These are phyloP conservation scores for Danio choprae DNA, from an alignment of 2,797 vertebrate species.

Conservation along the genomic window DNA sequence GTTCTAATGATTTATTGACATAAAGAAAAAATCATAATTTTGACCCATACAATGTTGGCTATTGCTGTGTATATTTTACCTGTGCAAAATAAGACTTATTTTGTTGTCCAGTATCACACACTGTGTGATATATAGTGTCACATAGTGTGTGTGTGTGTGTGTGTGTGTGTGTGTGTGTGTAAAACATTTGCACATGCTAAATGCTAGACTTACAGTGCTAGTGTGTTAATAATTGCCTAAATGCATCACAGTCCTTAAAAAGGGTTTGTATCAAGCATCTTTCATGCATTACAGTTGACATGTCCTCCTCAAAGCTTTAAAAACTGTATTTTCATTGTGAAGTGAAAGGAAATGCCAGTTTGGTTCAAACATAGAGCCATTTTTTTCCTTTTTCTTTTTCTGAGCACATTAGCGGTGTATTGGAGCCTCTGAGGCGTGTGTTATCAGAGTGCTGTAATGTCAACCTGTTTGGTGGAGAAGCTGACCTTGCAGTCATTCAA, in stretches of 20 bases:
- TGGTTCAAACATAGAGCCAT: conserved; percentile 26
- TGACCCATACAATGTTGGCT: too few species aligned
- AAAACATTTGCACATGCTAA: too few species aligned
- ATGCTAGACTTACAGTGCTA: neutral
- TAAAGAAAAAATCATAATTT: too few species aligned
- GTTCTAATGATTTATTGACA: too few species aligned
- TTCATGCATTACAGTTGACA: conserved; percentile 16
- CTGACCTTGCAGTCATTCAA: conserved; percentile 71
- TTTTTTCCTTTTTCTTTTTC: conserved; percentile 18
- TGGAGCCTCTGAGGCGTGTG: conserved; percentile 17
- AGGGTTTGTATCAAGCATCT: neutral
- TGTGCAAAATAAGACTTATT: too few species aligned
- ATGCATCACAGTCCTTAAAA: too few species aligned
- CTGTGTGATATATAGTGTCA: too few species aligned
- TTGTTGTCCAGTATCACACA: too few species aligned
- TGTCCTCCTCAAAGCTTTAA: neutral
- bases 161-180: too few species aligned
- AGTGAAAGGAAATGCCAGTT: conserved; percentile 39
- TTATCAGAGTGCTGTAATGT: conserved; percentile 59
- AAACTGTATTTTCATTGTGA: conserved; percentile 31
- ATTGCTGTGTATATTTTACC: too few species aligned
- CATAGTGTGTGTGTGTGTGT: too few species aligned
- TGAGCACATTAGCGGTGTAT: conserved; percentile 39
- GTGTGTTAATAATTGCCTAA: too few species aligned
- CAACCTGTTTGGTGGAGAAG: conserved; percentile 48